Evolutionary conservation across 2,888 invertebrate genomes (phyloP).

Genomic region (Papilio elwesi): DNA sequence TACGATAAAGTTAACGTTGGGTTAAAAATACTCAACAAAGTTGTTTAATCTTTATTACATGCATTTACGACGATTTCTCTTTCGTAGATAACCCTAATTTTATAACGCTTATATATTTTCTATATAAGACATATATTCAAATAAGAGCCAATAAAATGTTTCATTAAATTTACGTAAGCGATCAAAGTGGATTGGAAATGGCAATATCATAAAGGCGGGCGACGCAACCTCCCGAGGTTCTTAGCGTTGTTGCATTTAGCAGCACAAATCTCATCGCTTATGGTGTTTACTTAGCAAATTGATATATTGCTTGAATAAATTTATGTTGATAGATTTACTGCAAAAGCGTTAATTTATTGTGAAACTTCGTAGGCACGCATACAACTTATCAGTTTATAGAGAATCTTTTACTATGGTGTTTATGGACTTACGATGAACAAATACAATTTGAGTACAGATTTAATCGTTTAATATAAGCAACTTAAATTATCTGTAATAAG

Average conservation of each 20-base stretch:
- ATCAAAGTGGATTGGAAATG: conserved; percentile 12
- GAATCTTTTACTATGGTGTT: conserved; percentile 28
- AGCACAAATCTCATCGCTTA: conserved; percentile 38
- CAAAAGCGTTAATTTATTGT: conserved; percentile 33
- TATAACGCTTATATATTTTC: conserved; percentile 2
- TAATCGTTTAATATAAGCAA: conserved; percentile 4
- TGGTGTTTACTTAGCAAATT: conserved; percentile 40
- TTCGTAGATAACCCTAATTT: conserved; percentile 8
- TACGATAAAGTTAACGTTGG: neutral
- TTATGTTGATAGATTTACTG: conserved; percentile 37
- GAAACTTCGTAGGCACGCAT: conserved; percentile 34
- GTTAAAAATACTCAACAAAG: too few relatives aligned
- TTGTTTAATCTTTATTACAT: conserved; percentile 8
- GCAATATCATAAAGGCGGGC: conserved; percentile 26
- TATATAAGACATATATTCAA: neutral
- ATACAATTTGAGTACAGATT: conserved; percentile 19
- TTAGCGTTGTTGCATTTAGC: conserved; percentile 22
- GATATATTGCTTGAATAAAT: conserved; percentile 40
- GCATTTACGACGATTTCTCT: conserved; percentile 13
- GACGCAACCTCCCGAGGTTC: conserved; percentile 17
- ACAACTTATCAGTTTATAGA: conserved; percentile 19
- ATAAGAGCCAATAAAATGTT: conserved; percentile 9
- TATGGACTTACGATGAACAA: conserved; percentile 22
- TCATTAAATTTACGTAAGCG: conserved; percentile 24
- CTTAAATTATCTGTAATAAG: conserved; percentile 1